Percentiles rank a stretch among this genome's conserved stretches.
These are phyloP conservation scores for Piscicola geometra DNA, from an alignment of 2,888 invertebrate species.

Conservation along the genomic window DNA sequence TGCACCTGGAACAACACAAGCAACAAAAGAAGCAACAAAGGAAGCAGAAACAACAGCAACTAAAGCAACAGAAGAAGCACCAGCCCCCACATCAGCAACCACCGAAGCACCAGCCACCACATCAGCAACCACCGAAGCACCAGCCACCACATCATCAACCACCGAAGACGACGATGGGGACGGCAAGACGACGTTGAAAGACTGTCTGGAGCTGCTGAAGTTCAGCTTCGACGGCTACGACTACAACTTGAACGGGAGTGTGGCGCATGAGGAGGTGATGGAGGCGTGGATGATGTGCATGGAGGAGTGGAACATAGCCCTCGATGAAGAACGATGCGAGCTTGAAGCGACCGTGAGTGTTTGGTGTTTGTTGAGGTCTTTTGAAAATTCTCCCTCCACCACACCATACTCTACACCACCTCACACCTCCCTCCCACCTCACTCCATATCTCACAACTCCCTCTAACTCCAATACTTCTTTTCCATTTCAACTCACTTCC, in stretches of 20 bases:
- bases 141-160: neutral
- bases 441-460: neutral
- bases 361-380: neutral
- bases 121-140: neutral
- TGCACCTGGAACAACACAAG: neutral
- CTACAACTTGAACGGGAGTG: constrained; percentile 30
- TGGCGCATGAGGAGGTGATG: constrained; percentile 30
- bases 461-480: too few species aligned
- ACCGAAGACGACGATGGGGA: neutral
- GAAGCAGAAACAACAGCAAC: neutral
- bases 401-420: too few species aligned
- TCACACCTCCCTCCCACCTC: neutral
- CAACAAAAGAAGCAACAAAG: neutral
- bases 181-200: constrained; percentile 6
- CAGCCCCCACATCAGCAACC: neutral
- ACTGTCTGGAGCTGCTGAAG: constrained; percentile 13
- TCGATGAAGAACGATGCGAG: constrained; percentile 22
- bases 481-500: too few species aligned
- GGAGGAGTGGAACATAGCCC: constrained; percentile 24
- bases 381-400: too few species aligned
- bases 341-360: constrained; percentile 22
- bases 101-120: neutral
- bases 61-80: neutral
- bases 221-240: constrained; percentile 31
- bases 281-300: constrained; percentile 29